Percentiles rank a stretch among this genome's conserved stretches.
phyloP scores from a whole-genome alignment of 2,113 vertebrate species.

The Odontesthes bonariensis region DNA sequence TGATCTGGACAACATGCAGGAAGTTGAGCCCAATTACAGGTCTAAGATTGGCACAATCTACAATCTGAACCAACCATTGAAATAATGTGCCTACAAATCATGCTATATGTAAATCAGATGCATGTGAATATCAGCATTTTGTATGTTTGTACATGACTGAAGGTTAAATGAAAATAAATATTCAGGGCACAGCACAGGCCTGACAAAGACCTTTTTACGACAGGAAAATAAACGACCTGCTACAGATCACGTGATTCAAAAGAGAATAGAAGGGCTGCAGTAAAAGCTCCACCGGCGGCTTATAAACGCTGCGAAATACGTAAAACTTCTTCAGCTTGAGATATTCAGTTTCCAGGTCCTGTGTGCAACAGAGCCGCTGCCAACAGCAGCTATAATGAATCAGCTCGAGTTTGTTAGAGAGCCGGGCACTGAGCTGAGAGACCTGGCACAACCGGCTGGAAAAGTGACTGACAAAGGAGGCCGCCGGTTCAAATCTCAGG shows the following conservation, averaged over 20 bases:
- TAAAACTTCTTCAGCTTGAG: conserved; percentile 57
- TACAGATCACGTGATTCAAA: conserved; percentile 44
- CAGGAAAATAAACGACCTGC: conserved; percentile 48
- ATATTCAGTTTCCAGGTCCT: conserved; percentile 63
- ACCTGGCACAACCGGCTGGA: conserved; percentile 59
- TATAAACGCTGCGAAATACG: conserved; percentile 56
- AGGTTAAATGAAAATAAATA: conserved; percentile 18
- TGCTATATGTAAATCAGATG: conserved; percentile 32
- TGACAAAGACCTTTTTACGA: conserved; percentile 43
- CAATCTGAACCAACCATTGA: conserved; percentile 28
- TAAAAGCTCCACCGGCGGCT: conserved; percentile 56
- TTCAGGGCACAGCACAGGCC: conserved; percentile 1
- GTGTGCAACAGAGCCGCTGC: conserved; percentile 29
- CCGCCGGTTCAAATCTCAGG: conserved; percentile 61
- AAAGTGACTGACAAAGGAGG: conserved; percentile 48
- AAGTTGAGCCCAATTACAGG: conserved; percentile 53
- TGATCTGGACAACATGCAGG: conserved; percentile 58
- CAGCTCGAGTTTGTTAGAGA: conserved; percentile 46
- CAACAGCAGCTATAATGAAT: conserved; percentile 56
- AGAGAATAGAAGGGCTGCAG: conserved; percentile 46
- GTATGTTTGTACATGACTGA: conserved; percentile 1
- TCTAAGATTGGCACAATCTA: conserved; percentile 14
- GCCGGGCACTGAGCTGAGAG: conserved; percentile 38
- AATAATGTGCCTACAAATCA: conserved; percentile 39
- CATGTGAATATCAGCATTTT: conserved; percentile 17